Evolutionary conservation across 2,113 vertebrate species (phyloP).

Genomic region (Apus apus): DNA sequence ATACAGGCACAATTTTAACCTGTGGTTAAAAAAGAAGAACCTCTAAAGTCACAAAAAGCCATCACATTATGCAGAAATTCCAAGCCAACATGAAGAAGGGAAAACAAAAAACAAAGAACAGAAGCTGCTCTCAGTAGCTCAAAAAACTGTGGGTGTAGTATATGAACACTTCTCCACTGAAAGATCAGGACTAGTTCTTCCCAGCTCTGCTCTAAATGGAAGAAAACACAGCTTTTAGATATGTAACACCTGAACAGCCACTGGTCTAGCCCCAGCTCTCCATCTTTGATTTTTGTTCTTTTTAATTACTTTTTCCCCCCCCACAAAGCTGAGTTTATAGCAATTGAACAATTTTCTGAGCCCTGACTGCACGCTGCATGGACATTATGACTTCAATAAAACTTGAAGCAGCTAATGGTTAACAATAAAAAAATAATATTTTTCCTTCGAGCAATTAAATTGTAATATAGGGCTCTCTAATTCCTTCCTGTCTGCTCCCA

Average conservation of each 20-base stretch:
- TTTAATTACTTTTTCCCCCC: too few relatives aligned
- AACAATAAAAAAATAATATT: conserved; percentile 82
- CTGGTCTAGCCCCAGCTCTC: neutral
- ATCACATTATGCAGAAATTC: neutral
- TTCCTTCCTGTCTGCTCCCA: conserved; percentile 80
- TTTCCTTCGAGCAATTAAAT: conserved; percentile 81
- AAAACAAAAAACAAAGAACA: neutral
- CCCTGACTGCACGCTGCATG: neutral
- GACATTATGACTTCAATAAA: conserved; percentile 71
- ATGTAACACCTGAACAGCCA: neutral
- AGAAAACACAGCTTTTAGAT: neutral
- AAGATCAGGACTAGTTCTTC: neutral
- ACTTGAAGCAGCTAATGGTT: conserved; percentile 74
- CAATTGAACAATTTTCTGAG: neutral
- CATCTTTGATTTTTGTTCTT: neutral
- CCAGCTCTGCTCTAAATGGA: neutral
- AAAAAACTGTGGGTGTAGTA: neutral
- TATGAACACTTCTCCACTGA: neutral
- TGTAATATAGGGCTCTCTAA: conserved; percentile 78
- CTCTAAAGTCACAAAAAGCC: neutral
- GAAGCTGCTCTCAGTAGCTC: neutral
- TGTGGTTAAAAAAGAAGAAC: neutral
- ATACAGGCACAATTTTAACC: neutral
- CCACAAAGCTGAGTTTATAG: neutral
- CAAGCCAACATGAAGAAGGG: neutral